Evolutionary conservation across 1,140 invertebrate genomes (phyloP), one percentile per base, ranked within the genome.

Genomic region (Probaryconus sp.): DNA sequence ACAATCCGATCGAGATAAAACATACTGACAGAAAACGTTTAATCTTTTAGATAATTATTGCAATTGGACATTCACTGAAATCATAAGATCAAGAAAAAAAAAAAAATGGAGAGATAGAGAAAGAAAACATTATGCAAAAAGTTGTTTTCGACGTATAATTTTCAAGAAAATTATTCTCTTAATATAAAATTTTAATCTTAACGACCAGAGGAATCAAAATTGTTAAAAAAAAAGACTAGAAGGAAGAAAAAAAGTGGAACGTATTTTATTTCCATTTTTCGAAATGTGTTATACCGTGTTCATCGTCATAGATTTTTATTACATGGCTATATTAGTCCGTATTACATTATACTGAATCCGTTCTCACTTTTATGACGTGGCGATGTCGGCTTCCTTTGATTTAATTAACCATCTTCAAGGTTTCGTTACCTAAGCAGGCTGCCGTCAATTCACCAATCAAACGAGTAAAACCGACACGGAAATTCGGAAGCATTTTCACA

Each of bases 331-430:
- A 82, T 83, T 79, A 76, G 76, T 68, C 77, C 67, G 77, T 82
- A 85, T 85, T 81, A 78, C 81, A 76, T 80, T 80, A 83, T 79
- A 77, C 78, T 73, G 68, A 65, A 76, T 81, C 73, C 76, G 79
- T 85, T 84, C 79, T 81, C 80, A 83, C 83, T 86, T 87, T 87
- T 87, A 87, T 81, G 83, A 83, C 85, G 82, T 79, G 77, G 63
- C 81, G 70, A 77, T 76, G 82, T 81, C 83, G 83, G 83, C 82
- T 77, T 76, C 82, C 82, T 85, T 85, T 85, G 83, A 85, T 84
- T 85, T 84, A 84, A 85, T 85, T 85, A 84, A 82, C 83, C 71
- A 76, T 78, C 75, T 79, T 77, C 76, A 82, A 81, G 78, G 79
- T 81, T 79, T 80, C 74, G 69, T 79, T 78, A 47, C 71, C 68